phyloP scores from a whole-genome alignment of 2,888 invertebrate species.

The Hydrotaea diabolus region DNA sequence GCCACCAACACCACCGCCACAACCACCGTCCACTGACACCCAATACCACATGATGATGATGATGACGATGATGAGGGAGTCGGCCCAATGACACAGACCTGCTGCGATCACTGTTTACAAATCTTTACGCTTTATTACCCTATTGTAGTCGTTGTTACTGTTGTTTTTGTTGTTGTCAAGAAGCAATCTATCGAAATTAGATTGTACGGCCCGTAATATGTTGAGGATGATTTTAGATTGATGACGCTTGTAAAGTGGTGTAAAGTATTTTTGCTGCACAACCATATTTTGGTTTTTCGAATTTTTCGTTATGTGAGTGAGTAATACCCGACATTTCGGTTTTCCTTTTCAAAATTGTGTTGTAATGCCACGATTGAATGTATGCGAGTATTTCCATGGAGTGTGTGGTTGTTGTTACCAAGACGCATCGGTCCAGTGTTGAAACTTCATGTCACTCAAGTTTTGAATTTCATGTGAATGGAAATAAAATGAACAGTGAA shows the following conservation, averaged over 20 bases:
- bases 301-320: too few species aligned
- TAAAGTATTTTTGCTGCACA: too few species aligned
- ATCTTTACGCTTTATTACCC: slow-evolving; percentile 34
- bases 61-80: not conserved
- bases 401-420: slow-evolving; percentile 37
- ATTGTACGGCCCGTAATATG: slow-evolving; percentile 31
- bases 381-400: not conserved
- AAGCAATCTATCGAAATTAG: slow-evolving; percentile 42
- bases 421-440: slow-evolving; percentile 57
- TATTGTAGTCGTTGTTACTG: too few species aligned
- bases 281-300: too few species aligned
- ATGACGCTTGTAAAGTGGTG: not conserved
- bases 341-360: slow-evolving; percentile 2
- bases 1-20: too few species aligned
- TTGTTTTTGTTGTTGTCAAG: slow-evolving; percentile 52
- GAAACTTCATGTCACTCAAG: slow-evolving; percentile 53
- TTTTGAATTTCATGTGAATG: slow-evolving; percentile 23
- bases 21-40: not conserved
- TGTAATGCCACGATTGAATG: not conserved
- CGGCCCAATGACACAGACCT: too few species aligned
- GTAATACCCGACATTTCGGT: not conserved
- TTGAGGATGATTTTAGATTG: slow-evolving; percentile 26
- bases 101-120: slow-evolving; percentile 22
- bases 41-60: not conserved
- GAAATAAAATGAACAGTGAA: not conserved